Evolutionary conservation across 1,140 invertebrate genomes (phyloP).

Genomic region (Macrobrachium nipponense): DNA sequence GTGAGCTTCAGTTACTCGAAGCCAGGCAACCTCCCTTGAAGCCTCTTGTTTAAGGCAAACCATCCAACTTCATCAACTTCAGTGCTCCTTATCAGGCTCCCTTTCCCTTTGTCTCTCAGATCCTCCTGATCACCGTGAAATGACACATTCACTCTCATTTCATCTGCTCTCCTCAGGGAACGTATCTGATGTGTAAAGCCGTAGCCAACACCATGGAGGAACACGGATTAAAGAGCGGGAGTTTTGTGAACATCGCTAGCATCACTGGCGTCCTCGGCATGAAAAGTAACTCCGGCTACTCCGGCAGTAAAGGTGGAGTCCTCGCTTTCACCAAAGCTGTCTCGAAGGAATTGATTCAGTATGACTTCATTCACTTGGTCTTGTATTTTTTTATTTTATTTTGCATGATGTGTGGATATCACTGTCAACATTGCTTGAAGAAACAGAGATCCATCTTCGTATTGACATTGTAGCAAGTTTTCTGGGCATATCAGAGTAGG

Average conservation of each 20-base stretch:
- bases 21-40: too few relatives aligned
- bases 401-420: too few relatives aligned
- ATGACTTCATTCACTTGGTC: background rate
- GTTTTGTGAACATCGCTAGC: constrained; percentile 91
- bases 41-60: too few relatives aligned
- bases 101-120: too few relatives aligned
- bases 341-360: constrained; percentile 82
- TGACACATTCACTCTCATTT: background rate
- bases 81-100: too few relatives aligned
- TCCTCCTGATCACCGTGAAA: background rate
- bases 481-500: too few relatives aligned
- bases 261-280: constrained; percentile 88
- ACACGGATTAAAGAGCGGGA: constrained; percentile 69
- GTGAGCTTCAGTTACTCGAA: too few relatives aligned
- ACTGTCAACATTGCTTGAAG: too few relatives aligned
- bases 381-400: background rate
- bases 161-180: constrained; percentile 73
- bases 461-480: too few relatives aligned
- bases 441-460: too few relatives aligned
- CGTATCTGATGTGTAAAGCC: constrained; percentile 83
- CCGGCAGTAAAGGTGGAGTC: constrained; percentile 91
- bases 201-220: constrained; percentile 77
- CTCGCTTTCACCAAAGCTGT: constrained; percentile 85
- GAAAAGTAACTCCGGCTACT: constrained; percentile 88
- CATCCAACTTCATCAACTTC: too few relatives aligned